Base-by-base conservation (phyloP, 2,113 vertebrate species). In the Anolis sagrei region DNA sequence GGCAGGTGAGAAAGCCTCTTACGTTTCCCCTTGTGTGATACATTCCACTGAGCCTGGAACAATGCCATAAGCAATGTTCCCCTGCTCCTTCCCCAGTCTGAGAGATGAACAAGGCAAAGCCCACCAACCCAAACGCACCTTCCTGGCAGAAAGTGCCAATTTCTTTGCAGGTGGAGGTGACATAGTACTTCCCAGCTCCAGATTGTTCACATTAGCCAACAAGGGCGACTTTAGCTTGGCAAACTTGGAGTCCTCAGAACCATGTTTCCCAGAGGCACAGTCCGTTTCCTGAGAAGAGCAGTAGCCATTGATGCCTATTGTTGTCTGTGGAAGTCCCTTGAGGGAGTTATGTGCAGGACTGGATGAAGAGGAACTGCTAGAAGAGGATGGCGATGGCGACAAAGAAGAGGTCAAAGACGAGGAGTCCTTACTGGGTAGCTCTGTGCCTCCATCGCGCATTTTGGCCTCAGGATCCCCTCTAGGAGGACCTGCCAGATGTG, bases 81-180 rank as follows among this genome's bases (percentile, higher is more conserved):
- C 5, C 54, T 44, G 48, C 19, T 68, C 64, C 7, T 39, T 18
- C 36, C 10, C 18, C 51, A 32, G 0, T 51, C 29, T 8, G 2
- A 1, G 62, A 14, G 44, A 8, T 51, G 2, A 7, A 29, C 7
- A 4, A 4, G 2, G 39, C 0, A 69, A 51, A 75, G 74, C 23
- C 14, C 76, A n/a, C 77, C 0, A 27, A 32, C 39, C 49, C 51
- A 79, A 62, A 83, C 96, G 96, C 94, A 99, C 98, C 98, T 98
- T 98, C 95, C 96, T 98, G 94, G 97, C 96, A 0, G 97, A 98
- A 70, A 98, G 97, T 0, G 94, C 97, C 89, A 97, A 95, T 49
- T 97, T 99, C 89, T 98, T 98, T 91, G 97, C 97, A 3, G 97
- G 98, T 1, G 97, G 97, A 0, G 98, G 97, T 0, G 98, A 97